Conservation (phyloP, 2,888 invertebrate genomes). For the Ochropleura plecta region DNA sequence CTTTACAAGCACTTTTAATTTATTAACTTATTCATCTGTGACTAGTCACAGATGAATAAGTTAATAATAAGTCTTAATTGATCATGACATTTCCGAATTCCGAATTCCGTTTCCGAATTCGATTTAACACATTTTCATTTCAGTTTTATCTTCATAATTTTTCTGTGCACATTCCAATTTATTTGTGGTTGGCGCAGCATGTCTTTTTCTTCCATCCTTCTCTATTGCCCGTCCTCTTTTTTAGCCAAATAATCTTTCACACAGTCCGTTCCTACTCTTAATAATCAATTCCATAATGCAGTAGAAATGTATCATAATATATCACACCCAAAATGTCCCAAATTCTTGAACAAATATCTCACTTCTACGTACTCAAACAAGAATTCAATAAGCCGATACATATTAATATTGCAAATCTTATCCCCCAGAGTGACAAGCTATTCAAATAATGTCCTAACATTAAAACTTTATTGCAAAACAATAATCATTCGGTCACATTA, state of each 20-base stretch:
- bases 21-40: not conserved
- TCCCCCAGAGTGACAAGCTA: conserved; percentile 30
- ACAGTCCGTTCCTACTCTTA: not conserved
- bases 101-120: accelerated
- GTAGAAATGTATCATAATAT: no score
- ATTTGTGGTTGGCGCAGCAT: not conserved
- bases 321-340: not conserved
- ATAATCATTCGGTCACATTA: conserved; percentile 55
- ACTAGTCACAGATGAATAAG: no score
- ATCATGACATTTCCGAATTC: no score
- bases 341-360: conserved; percentile 6
- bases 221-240: not conserved
- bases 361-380: conserved; percentile 18
- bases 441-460: conserved; percentile 48
- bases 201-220: not conserved
- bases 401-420: conserved; percentile 5
- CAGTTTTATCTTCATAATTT: not conserved
- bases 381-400: conserved; percentile 11
- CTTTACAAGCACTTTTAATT: not conserved
- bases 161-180: not conserved
- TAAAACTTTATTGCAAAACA: conserved; percentile 51
- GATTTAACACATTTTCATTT: not conserved
- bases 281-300: no score
- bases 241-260: not conserved
- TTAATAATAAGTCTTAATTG: no score